Base-by-base conservation (phyloP, 2,888 invertebrate species). In the Trachelus troglodyta region DNA sequence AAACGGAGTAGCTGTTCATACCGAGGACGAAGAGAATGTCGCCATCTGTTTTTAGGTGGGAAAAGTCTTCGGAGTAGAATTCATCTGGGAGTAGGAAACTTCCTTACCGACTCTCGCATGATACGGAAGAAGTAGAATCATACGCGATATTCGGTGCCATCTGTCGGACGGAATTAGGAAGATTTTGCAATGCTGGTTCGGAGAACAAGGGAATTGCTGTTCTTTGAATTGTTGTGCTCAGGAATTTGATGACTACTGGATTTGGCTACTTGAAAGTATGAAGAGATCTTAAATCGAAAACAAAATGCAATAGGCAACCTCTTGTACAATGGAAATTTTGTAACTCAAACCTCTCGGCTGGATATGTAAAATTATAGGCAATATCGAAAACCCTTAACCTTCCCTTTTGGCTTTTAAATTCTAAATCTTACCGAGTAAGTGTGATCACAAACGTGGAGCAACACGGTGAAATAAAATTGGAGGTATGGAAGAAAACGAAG, bases 401-500 rank as follows among this genome's bases (percentile, higher is more conserved):
- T 75, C 23, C 74, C 68, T 83, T 79, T 80, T 75, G 80, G 77
- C 75, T 69, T 23, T 79, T 56, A 56, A 56, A 56, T 56, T 56
- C 56, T 56, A 56, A 56, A 56, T 56, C 56, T 56, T 56, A 56
- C 9, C 56, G 56, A 56, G 56, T 23, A 56, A 56, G 9, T 23
- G 56, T 56, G 6, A 56, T 56, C 23, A 3, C 56, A 56, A 56
- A 56, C 23, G 56, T 56, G 56, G 56, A 56, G 56, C 56, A 56
- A 23, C 56, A 23, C 23, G 56, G 56, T 23, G 56, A 9, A 31
- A 34, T 71, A 33, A 71, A 2, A 31, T 23, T 6, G 33, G 73
- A 79, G 56, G 35, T n/a, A 89, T 90, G 89, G 82, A 86, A 33
- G 83, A 83, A 3, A 83, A 85, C 74, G 87, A 89, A 71, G 87